Evolutionary conservation across 2,888 invertebrate species (phyloP).

Genomic region (Glomeris marginata): DNA sequence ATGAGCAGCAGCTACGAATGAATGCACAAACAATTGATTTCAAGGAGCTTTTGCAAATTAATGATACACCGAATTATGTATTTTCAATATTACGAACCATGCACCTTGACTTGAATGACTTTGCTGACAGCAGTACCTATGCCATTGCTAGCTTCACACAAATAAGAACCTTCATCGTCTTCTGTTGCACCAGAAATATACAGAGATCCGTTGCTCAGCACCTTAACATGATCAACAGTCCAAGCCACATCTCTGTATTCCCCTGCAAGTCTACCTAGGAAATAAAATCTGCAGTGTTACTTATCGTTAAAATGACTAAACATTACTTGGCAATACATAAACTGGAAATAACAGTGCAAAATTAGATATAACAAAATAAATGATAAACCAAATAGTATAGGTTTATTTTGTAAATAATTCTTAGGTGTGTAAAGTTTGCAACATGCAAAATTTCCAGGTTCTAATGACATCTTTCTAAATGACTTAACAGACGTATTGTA

Average conservation of each 20-base stretch:
- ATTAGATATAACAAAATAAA: too few relatives aligned
- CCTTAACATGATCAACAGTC: slow-evolving; percentile 3
- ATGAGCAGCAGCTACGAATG: slow-evolving; percentile 62
- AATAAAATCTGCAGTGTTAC: background rate
- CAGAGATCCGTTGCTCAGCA: slow-evolving; percentile 7
- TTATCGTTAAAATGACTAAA: too few relatives aligned
- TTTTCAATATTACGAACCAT: background rate
- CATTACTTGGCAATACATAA: too few relatives aligned
- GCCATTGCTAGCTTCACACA: slow-evolving; percentile 11
- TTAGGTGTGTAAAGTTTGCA: too few relatives aligned
- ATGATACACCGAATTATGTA: background rate
- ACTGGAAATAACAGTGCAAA: too few relatives aligned
- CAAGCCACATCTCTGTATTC: slow-evolving; percentile 8
- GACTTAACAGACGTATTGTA: too few relatives aligned
- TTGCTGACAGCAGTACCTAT: slow-evolving; percentile 11
- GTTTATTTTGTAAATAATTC: too few relatives aligned
- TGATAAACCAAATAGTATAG: too few relatives aligned
- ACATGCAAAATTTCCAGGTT: too few relatives aligned
- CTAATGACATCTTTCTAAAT: too few relatives aligned
- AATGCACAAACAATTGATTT: background rate
- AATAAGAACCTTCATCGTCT: slow-evolving; percentile 11
- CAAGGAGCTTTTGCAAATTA: background rate
- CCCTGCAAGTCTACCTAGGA: slow-evolving; percentile 11
- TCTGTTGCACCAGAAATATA: slow-evolving; percentile 5
- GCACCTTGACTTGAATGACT: slow-evolving; percentile 6